A percentile compares a stretch with the other conserved stretches of the same genome.
These are phyloP conservation scores for Gymnosoma rotundatum DNA, from an alignment of 2,888 invertebrate genomes.

Conservation along the genomic window DNA sequence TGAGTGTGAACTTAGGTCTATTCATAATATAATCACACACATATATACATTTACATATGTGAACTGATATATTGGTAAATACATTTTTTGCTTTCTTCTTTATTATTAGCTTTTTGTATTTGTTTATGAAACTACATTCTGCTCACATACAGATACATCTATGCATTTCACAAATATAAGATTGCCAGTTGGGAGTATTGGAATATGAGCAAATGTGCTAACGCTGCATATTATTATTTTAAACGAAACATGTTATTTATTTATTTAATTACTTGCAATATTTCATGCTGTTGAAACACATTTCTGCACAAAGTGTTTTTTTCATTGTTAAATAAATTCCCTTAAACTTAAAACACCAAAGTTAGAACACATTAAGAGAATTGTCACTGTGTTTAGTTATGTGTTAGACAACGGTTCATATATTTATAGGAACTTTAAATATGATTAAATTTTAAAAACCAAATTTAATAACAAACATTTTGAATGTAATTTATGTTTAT, in stretches of 20 bases:
- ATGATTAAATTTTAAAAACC: too few relatives aligned
- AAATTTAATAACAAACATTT: too few relatives aligned
- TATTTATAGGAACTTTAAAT: too few relatives aligned
- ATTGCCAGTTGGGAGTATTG: neutral
- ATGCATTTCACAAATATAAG: neutral
- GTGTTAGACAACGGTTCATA: too few relatives aligned
- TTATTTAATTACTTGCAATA: slow-evolving; percentile 65
- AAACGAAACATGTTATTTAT: slow-evolving; percentile 65
- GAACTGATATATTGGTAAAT: neutral
- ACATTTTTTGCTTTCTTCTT: neutral
- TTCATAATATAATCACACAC: neutral
- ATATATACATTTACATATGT: neutral
- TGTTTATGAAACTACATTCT: neutral
- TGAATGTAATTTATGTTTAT: too few relatives aligned
- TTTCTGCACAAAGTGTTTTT: slow-evolving; percentile 44
- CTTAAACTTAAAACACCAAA: slow-evolving; percentile 1
- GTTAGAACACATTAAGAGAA: neutral
- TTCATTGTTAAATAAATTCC: slow-evolving; percentile 12
- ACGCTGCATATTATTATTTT: slow-evolving; percentile 34
- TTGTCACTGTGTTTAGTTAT: neutral
- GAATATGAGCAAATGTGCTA: slow-evolving; percentile 16
- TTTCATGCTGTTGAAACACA: slow-evolving; percentile 52
- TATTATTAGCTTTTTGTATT: slow-evolving; percentile 1
- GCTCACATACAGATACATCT: neutral
- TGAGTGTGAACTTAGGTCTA: neutral